Base-by-base conservation (phyloP, 1,140 invertebrate genomes). In the Meloidogyne chitwoodi region DNA sequence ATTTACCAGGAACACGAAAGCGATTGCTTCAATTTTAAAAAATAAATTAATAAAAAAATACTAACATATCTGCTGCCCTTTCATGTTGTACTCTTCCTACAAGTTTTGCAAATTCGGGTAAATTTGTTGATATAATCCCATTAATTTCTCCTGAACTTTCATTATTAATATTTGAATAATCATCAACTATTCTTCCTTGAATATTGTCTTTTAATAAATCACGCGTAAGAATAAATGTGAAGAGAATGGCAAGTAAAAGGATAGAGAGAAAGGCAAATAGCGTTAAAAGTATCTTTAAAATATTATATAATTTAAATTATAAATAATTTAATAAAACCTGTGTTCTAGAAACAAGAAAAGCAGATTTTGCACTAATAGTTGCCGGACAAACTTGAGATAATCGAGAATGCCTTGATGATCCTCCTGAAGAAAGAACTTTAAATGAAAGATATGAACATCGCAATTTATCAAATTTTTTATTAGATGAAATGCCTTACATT, bases 141-240 rank as follows among this genome's bases (percentile, higher is more conserved):
- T 73, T 12, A 34, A 64, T 6, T 22, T n/a, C n/a, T n/a, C 10
- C 6, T 0, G 16, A n/a, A n/a, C 48, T 56, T 56, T 16, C 14
- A 72, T 63, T n/a, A 62, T 6, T 8, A 38, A 26, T 73, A 34
- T 63, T 26, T 22, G 24, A 38, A 24, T 62, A 27, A 61, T 64
- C 56, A 29, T 64, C 29, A 22, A 19, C 29, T 24, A 64, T 29
- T 12, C 19, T 12, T 29, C 48, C 70, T 26, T 24, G 11, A 64
- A 12, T n/a, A 56, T 73, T 24, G 10, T 29, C 24, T 56, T 29
- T 29, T 5, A 73, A 11, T 22, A 38, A 22, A 73, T 73, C 56
- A 10, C 70, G 56, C 1, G 70, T 73, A 24, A 73, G 70, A 14
- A 73, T 29, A 62, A 73, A 73, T 22, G 70, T 73, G 70, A 62